phyloP scores from a whole-genome alignment of 92 coral and sea anemone species.

The Meandrina meandrites region DNA sequence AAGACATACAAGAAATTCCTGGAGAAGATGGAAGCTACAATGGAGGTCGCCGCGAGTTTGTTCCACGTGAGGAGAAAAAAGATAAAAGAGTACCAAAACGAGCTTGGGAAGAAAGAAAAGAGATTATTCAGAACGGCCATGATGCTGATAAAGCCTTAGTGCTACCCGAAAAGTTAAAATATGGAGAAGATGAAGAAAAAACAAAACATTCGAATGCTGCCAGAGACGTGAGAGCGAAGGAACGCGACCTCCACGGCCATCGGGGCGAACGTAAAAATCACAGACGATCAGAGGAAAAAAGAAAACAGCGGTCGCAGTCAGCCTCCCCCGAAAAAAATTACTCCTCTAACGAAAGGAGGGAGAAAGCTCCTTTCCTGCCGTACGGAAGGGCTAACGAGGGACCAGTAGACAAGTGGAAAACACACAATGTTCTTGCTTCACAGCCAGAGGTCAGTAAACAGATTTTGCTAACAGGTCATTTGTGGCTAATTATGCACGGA shows the following conservation, averaged over 20 bases:
- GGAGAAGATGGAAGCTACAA: conserved; percentile 43
- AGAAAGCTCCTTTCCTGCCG: conserved; percentile 79
- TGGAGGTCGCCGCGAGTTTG: conserved; percentile 31
- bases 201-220: conserved; percentile 13
- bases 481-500: not conserved
- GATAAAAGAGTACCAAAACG: conserved; percentile 42
- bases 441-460: conserved; percentile 73
- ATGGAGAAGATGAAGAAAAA: conserved; percentile 13
- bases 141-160: conserved; percentile 11
- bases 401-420: conserved; percentile 83
- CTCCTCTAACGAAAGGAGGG: conserved; percentile 26
- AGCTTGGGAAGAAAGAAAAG: conserved; percentile 58
- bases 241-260: conserved; percentile 8
- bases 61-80: conserved; percentile 14
- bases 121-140: conserved; percentile 11
- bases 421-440: conserved; percentile 90
- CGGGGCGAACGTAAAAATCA: conserved; percentile 23
- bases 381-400: conserved; percentile 99
- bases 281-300: conserved; percentile 25
- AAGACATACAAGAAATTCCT: conserved; percentile 69
- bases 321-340: conserved; percentile 28
- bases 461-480: too few species aligned
- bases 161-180: conserved; percentile 8
- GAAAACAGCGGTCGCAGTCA: conserved; percentile 50
- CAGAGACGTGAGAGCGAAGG: conserved; percentile 11